A percentile compares a stretch with the other conserved stretches of the same genome.
These are phyloP conservation scores for Eupithecia centaureata DNA, from an alignment of 2,888 invertebrate genomes.

Conservation along the genomic window DNA sequence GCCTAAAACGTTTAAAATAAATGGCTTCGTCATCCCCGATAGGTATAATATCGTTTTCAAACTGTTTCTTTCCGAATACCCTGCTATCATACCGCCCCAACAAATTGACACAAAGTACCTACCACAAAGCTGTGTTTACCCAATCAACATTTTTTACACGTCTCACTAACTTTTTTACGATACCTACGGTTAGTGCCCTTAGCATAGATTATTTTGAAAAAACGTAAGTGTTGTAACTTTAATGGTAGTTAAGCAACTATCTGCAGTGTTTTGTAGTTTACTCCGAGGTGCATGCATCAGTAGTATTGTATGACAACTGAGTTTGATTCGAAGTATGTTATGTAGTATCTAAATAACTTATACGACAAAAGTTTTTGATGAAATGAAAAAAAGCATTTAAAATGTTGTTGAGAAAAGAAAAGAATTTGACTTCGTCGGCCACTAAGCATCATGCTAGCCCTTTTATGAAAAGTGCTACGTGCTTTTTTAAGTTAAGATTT, in stretches of 20 bases:
- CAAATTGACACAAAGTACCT: conserved; percentile 30
- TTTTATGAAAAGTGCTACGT: not conserved
- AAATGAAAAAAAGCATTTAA: not conserved
- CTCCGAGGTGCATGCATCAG: too few relatives aligned
- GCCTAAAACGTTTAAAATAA: not conserved
- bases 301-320: not conserved
- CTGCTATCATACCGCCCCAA: conserved; percentile 21
- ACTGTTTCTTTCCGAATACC: conserved; percentile 4
- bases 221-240: not conserved
- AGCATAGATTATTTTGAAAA: not conserved
- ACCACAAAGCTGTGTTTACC: conserved; percentile 25
- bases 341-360: too few relatives aligned
- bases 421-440: not conserved
- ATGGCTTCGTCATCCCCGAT: not conserved
- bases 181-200: conserved; percentile 11
- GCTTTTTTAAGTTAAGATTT: too few relatives aligned
- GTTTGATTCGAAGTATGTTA: not conserved
- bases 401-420: too few relatives aligned
- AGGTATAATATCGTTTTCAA: not conserved
- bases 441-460: not conserved
- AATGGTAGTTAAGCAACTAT: not conserved
- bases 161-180: conserved; percentile 40
- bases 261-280: not conserved
- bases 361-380: too few relatives aligned
- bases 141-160: conserved; percentile 40